phyloP scores from a whole-genome alignment of 1,140 invertebrate species.

The Halesus radiatus region DNA sequence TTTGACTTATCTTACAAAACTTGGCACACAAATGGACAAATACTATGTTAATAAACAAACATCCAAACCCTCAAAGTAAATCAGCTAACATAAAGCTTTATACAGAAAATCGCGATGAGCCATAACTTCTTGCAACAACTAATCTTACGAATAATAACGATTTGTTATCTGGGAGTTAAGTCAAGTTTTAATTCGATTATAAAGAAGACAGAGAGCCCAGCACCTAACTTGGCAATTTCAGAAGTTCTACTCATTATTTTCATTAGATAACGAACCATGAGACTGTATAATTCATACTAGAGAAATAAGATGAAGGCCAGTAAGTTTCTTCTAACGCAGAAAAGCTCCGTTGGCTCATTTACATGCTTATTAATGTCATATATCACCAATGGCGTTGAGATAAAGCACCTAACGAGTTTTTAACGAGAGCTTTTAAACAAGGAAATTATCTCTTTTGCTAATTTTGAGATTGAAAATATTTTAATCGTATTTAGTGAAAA shows the following conservation, averaged over 20 bases:
- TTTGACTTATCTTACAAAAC: too few relatives aligned
- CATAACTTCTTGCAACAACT: not conserved
- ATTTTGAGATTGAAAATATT: too few relatives aligned
- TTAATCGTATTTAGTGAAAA: too few relatives aligned
- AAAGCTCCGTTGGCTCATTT: not conserved
- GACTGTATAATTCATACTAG: not conserved
- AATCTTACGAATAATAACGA: not conserved
- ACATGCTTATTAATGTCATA: not conserved
- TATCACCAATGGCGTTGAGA: not conserved
- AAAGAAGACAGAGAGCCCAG: not conserved
- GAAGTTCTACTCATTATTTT: slow-evolving; percentile 2
- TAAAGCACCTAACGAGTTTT: too few relatives aligned
- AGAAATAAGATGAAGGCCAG: not conserved
- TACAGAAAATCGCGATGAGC: not conserved
- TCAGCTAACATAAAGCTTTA: not conserved
- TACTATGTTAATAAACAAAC: too few relatives aligned
- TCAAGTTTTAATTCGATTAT: not conserved
- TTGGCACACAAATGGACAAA: too few relatives aligned
- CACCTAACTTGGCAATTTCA: not conserved
- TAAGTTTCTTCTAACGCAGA: not conserved
- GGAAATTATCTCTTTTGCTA: too few relatives aligned
- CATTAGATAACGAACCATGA: slow-evolving; percentile 3
- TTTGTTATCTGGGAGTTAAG: not conserved
- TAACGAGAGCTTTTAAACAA: too few relatives aligned
- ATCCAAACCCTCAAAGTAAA: not conserved